A percentile compares a stretch with the other conserved stretches of the same genome.
Conservation (phyloP, 2,888 invertebrate genomes). For the Creontiades dilutus region DNA sequence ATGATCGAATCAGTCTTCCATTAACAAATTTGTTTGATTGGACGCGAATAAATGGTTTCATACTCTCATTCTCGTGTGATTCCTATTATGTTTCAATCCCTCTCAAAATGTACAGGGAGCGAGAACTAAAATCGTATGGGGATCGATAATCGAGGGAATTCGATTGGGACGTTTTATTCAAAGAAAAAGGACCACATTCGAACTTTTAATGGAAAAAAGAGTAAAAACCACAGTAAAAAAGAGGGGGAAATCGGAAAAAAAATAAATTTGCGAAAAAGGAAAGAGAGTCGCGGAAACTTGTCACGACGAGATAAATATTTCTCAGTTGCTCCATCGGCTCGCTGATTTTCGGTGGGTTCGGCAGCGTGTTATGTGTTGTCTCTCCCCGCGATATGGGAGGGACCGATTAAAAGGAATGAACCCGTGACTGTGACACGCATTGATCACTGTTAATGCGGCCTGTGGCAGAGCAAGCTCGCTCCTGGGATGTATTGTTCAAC, state of each 20-base stretch:
- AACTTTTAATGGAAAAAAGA: not conserved
- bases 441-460: constrained; percentile 24
- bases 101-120: no score
- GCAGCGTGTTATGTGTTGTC: not conserved
- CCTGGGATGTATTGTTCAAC: constrained; percentile 10
- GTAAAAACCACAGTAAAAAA: not conserved
- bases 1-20: no score
- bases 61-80: no score
- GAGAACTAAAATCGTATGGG: no score
- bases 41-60: no score
- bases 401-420: constrained; percentile 32
- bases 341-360: not conserved
- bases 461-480: not conserved
- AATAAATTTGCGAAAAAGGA: not conserved
- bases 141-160: no score
- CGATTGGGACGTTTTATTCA: not conserved
- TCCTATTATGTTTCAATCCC: no score
- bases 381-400: not conserved
- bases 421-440: not conserved
- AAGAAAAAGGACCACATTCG: not conserved
- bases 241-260: not conserved
- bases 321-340: not conserved
- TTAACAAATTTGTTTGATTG: no score
- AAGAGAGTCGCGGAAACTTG: not conserved
- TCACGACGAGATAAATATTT: constrained; percentile 8